phyloP scores from a whole-genome alignment of 2,113 vertebrate species.

The Ptilorrhoa leucosticta region DNA sequence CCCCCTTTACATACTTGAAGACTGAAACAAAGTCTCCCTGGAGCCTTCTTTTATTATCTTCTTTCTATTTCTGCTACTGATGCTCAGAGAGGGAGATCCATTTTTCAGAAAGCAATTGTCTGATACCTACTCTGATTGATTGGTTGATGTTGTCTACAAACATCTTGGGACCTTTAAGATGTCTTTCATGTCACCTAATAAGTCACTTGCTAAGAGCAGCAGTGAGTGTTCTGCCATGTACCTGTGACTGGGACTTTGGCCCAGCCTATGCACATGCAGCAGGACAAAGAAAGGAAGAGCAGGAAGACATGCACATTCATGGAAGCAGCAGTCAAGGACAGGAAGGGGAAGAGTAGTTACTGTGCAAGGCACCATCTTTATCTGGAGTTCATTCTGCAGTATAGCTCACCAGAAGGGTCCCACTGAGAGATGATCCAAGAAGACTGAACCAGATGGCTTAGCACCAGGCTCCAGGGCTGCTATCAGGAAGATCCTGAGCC shows the following conservation, averaged over 20 bases:
- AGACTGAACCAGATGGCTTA: not conserved
- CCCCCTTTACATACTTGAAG: not conserved
- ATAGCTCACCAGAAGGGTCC: not conserved
- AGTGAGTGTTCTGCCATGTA: not conserved
- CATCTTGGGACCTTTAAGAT: not conserved
- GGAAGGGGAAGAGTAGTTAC: not conserved
- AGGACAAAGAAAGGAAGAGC: not conserved
- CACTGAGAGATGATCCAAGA: not conserved
- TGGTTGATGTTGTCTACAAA: not conserved
- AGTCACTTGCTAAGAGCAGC: not conserved
- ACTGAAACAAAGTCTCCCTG: rapidly evolving
- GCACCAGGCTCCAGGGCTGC: not conserved
- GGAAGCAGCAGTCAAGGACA: rapidly evolving
- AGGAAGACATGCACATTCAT: not conserved
- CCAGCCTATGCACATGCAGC: not conserved
- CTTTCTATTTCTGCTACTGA: not conserved
- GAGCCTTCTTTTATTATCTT: not conserved
- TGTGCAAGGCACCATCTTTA: not conserved
- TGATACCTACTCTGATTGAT: not conserved
- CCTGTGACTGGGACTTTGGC: not conserved
- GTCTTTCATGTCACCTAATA: not conserved
- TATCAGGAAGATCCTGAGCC: not conserved
- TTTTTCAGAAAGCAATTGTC: not conserved
- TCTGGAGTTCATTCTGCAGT: not conserved
- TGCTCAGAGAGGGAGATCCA: not conserved